phyloP scores from a whole-genome alignment of 2,797 vertebrate species.

The Phrynocephalus guinanensis region DNA sequence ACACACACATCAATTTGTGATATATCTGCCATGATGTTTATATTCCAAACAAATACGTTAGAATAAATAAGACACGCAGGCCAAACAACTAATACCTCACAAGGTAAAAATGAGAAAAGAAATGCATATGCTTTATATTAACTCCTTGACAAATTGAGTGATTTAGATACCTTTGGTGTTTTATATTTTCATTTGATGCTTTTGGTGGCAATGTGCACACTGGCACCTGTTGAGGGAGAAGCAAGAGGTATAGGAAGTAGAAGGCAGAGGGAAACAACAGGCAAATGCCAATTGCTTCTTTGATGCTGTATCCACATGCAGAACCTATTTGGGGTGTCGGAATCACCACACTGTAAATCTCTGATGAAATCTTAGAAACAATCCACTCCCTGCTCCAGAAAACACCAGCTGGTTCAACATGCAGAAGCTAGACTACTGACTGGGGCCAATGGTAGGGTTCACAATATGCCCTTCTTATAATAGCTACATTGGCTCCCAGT shows the following conservation, averaged over 20 bases:
- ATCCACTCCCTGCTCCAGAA: too few species aligned
- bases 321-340: too few species aligned
- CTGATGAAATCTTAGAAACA: too few species aligned
- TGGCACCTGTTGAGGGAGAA: not conserved
- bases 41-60: not conserved
- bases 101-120: not conserved
- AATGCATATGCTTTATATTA: not conserved
- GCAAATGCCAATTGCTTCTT: too few species aligned
- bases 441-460: too few species aligned
- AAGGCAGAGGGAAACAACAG: not conserved
- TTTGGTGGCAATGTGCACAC: not conserved
- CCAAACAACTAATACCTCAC: slow-evolving; percentile 2
- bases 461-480: too few species aligned
- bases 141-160: not conserved
- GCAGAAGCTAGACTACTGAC: too few species aligned
- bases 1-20: not conserved
- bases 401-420: too few species aligned
- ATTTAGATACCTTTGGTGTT: not conserved
- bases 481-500: too few species aligned
- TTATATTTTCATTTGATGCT: not conserved
- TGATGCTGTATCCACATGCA: too few species aligned
- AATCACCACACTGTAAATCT: too few species aligned
- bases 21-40: not conserved
- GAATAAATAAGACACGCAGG: not conserved
- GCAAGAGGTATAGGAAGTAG: not conserved